Percentiles rank a stretch among this genome's conserved stretches.
phyloP scores from a whole-genome alignment of 2,888 invertebrate species.

The Andricus curvator region DNA sequence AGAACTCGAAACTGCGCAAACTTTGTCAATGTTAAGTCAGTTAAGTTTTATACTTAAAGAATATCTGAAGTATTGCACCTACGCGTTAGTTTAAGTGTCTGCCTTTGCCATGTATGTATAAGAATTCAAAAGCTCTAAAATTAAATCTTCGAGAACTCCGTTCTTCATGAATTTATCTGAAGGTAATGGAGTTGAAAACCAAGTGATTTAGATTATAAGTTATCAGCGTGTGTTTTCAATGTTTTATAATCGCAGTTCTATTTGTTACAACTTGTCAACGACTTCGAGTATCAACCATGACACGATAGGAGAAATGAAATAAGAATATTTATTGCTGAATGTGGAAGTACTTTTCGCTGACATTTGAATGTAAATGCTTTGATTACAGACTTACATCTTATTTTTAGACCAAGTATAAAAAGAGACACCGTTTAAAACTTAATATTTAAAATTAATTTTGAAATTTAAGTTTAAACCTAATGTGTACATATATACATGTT shows the following conservation, averaged over 20 bases:
- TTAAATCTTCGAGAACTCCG: not conserved
- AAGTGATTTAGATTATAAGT: conserved; percentile 16
- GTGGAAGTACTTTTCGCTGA: conserved; percentile 4
- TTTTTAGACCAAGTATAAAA: not conserved
- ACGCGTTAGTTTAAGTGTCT: not conserved
- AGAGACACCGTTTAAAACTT: not conserved
- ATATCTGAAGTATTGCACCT: not conserved
- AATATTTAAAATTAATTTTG: conserved; percentile 8
- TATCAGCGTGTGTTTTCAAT: not conserved
- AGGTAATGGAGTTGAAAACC: not conserved
- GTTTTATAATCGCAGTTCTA: not conserved
- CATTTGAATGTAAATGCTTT: not conserved
- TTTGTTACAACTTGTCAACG: not conserved
- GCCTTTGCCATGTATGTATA: not conserved
- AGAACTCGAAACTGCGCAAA: not conserved
- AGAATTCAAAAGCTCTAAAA: not conserved
- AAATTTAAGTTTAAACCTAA: conserved; percentile 39
- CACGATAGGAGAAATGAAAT: not conserved
- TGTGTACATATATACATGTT: conserved; percentile 56
- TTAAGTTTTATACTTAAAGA: not conserved
- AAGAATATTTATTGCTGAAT: not conserved
- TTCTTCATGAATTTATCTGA: not conserved
- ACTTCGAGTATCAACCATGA: not conserved
- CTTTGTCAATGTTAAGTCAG: not conserved
- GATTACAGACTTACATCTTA: not conserved